Base-by-base conservation (phyloP, 1,140 invertebrate genomes). In the Microplitis mediator region DNA sequence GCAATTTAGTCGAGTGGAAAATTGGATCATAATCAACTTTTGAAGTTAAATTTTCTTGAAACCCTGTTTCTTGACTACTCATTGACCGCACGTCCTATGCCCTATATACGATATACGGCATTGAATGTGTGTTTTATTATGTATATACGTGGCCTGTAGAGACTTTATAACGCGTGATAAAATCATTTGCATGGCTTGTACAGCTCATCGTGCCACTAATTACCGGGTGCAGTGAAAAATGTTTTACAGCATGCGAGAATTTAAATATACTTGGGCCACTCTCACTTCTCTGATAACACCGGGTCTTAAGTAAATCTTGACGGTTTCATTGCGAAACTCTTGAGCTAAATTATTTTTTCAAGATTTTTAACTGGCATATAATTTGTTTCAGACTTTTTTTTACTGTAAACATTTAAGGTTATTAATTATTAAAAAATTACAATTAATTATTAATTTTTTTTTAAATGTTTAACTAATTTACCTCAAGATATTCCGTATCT, bases 401-500 rank as follows among this genome's bases (percentile, higher is more conserved):
- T 8, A 72, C 50, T 4, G 14, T 69, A 16, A 45, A 31, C 23
- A 31, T 69, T 13, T 50, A 73, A 36, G 45, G 23, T 23, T 23
- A 23, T 23, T 23, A 23, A 0, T 23, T 23, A 23, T 23, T 2
- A 23, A 23, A 23, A 23, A 23, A 23, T 23, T 23, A 23, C 23
- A 23, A 1, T 23, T 23, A 23, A 23, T 23, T 23, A 23, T 23
- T 23, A 23, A 23, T 23, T 23, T 23, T 23, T 23, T 23, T 23
- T 23, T 23, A 23, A 23, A 23, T 23, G 23, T 23, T 23, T 23
- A 4, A 32, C 13, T 58, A 72, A 65, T 23, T 82, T 86, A 87
- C 85, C 86, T 87, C 86, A 4, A 87, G 74, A 61, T 83, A 87
- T 45, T 86, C 86, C 0, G 80, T 81, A 39, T 87, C 84, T 32